Conservation (phyloP, 2,113 vertebrate genomes). For the Hassar affinis region DNA sequence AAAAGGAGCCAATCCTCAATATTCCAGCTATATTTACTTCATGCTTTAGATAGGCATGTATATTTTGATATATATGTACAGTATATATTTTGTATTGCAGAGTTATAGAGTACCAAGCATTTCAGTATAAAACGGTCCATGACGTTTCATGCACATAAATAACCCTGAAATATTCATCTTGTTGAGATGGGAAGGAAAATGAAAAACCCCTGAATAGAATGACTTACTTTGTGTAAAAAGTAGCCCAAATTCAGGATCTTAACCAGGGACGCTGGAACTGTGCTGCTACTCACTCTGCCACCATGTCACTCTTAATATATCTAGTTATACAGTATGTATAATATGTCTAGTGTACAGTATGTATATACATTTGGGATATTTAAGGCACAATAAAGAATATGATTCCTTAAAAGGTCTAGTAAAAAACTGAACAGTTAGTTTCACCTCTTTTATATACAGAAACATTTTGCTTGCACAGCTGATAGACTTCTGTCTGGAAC, state of each 20-base stretch:
- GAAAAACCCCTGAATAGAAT: background rate
- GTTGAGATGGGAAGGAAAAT: background rate
- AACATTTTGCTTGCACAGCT: constrained; percentile 8
- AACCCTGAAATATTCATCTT: background rate
- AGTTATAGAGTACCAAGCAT: no score
- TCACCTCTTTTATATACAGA: background rate
- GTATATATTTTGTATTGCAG: no score
- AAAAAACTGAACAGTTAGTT: background rate
- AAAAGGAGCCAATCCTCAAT: background rate
- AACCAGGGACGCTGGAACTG: background rate
- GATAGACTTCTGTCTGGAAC: background rate
- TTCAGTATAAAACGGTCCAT: no score
- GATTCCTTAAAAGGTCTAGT: background rate
- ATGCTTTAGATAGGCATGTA: no score
- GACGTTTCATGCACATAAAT: no score
- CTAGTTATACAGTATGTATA: no score
- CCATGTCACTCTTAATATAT: background rate
- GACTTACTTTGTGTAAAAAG: background rate
- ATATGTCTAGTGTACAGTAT: no score
- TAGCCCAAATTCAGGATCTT: background rate
- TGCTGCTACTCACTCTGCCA: background rate
- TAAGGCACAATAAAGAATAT: background rate
- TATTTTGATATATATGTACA: no score
- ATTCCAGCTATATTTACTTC: no score
- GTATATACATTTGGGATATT: background rate